These are phyloP conservation scores for Andricus grossulariae DNA, from an alignment of 1,140 invertebrate species.

Conservation along the genomic window DNA sequence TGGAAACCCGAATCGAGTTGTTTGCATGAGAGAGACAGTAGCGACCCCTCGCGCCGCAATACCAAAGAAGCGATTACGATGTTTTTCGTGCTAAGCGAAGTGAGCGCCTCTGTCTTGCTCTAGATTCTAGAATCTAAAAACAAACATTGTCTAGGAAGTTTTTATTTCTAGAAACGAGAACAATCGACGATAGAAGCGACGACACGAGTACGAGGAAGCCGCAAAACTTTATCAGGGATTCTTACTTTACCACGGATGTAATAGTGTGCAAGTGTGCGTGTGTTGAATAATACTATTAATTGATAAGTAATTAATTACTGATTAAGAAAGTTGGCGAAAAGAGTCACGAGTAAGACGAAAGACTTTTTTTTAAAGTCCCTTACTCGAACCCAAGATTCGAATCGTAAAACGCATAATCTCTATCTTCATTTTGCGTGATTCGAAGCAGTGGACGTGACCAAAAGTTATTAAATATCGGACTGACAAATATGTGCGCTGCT, in stretches of 20 bases:
- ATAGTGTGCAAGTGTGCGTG: slow-evolving; percentile 71
- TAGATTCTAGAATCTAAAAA: not conserved
- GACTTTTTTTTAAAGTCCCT: not conserved
- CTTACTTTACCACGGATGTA: slow-evolving; percentile 71
- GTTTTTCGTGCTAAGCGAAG: slow-evolving; percentile 63
- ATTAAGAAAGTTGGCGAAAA: slow-evolving; percentile 56
- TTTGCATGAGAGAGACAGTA: slow-evolving; percentile 36
- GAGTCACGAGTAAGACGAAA: slow-evolving; percentile 43
- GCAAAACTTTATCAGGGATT: slow-evolving; percentile 68
- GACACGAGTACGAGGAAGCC: slow-evolving; percentile 42
- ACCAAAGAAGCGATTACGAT: slow-evolving; percentile 70
- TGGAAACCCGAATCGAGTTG: slow-evolving; percentile 11
- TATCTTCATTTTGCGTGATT: slow-evolving; percentile 9
- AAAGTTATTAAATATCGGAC: slow-evolving; percentile 51
- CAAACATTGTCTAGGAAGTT: not conserved
- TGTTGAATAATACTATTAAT: slow-evolving; percentile 71
- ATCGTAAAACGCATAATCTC: slow-evolving; percentile 4
- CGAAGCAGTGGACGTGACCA: slow-evolving; percentile 38
- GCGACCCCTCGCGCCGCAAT: slow-evolving; percentile 61
- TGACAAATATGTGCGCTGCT: slow-evolving; percentile 44
- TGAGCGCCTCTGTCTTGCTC: slow-evolving; percentile 43
- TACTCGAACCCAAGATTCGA: not conserved
- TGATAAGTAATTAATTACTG: slow-evolving; percentile 68
- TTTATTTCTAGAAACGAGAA: not conserved
- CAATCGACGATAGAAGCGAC: slow-evolving; percentile 13